Evolutionary conservation across 2,113 vertebrate species (phyloP).

Genomic region (Cyanistes caeruleus): DNA sequence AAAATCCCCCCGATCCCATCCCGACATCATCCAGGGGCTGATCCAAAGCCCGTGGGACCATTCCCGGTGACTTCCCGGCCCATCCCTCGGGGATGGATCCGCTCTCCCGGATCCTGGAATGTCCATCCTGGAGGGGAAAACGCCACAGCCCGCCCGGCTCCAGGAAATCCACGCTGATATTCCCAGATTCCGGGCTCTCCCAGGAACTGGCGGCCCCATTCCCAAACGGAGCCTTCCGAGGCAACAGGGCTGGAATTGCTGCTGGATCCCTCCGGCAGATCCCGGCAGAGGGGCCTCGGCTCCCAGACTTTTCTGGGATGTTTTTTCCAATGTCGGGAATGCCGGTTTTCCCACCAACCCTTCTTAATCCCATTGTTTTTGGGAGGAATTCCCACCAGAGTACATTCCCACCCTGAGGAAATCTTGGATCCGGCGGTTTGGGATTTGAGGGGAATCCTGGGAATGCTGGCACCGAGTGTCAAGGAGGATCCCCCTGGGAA

Average conservation of each 20-base stretch:
- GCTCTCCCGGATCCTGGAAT: background rate
- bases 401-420: background rate
- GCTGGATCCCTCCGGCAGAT: background rate
- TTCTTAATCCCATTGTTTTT: background rate
- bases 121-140: background rate
- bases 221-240: background rate
- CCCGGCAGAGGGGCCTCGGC: accelerated
- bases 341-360: accelerated
- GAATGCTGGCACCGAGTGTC: background rate
- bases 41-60: accelerated
- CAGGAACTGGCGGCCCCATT: accelerated
- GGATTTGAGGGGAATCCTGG: background rate
- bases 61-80: background rate
- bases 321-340: background rate
- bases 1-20: background rate
- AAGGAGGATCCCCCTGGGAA: background rate
- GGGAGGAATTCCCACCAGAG: background rate
- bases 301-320: background rate
- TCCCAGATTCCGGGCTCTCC: background rate
- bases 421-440: background rate
- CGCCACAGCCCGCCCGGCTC: accelerated
- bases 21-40: no score
- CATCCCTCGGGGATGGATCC: background rate
- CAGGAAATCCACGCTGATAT: accelerated
- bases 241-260: background rate